Percentiles rank a stretch among this genome's conserved stretches.
Evolutionary conservation across 2,113 vertebrate species (phyloP).

Genomic region (Marcusenius ussheri): DNA sequence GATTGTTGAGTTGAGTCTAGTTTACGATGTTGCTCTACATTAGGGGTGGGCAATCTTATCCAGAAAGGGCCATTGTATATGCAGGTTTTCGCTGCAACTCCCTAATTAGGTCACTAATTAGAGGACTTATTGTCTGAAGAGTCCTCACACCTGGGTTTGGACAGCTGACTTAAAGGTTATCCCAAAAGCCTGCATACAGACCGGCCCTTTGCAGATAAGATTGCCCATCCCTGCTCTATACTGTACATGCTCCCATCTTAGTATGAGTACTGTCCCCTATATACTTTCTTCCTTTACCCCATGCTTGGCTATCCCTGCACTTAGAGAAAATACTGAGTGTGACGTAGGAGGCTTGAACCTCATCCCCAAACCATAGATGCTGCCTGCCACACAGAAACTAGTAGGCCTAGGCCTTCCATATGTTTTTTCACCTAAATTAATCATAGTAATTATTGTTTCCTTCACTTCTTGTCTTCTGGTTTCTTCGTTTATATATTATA

Average conservation of each 20-base stretch:
- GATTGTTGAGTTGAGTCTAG: not conserved
- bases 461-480: not conserved
- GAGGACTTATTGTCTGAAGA: no score
- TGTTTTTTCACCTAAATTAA: not conserved
- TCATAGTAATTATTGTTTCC: not conserved
- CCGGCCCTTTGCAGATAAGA: no score
- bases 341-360: not conserved
- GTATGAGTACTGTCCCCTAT: not conserved
- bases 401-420: not conserved
- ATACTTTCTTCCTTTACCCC: not conserved
- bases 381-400: not conserved
- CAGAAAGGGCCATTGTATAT: no score
- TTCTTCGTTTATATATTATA: not conserved
- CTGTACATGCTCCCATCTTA: not conserved
- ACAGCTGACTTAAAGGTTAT: no score
- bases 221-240: no score
- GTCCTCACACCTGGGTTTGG: no score
- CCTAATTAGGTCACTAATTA: no score
- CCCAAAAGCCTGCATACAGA: no score
- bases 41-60: no score
- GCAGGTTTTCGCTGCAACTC: no score
- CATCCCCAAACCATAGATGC: not conserved
- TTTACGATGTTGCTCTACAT: not conserved
- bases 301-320: not conserved
- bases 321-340: not conserved